These are phyloP conservation scores for Bubo bubo DNA, from an alignment of 2,113 vertebrate genomes.

Conservation along the genomic window DNA sequence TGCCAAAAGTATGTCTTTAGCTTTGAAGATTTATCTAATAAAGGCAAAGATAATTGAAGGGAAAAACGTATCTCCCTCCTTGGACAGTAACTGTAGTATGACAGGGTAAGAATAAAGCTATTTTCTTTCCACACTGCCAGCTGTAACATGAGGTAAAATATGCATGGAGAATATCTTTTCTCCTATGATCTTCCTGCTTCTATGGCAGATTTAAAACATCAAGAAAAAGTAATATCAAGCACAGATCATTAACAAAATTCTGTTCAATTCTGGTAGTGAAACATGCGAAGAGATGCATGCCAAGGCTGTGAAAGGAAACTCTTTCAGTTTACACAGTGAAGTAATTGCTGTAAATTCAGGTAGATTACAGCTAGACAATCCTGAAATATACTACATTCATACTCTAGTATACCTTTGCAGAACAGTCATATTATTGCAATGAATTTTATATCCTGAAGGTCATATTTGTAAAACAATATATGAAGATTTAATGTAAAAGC, in stretches of 20 bases:
- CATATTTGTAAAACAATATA: neutral
- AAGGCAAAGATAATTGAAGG: neutral
- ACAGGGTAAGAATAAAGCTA: neutral
- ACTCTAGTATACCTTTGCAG: neutral
- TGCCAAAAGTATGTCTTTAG: neutral
- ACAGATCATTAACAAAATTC: neutral
- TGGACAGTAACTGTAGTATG: neutral
- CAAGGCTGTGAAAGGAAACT: neutral
- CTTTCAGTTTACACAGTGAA: neutral
- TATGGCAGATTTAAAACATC: neutral
- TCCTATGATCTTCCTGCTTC: accelerated
- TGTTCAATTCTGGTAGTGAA: neutral
- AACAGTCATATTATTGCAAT: neutral
- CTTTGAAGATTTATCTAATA: neutral
- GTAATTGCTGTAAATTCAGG: neutral
- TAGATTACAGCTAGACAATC: neutral
- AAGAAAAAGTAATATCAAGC: neutral
- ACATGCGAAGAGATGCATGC: neutral
- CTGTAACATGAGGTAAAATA: neutral
- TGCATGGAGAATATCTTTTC: neutral
- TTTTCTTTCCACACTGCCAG: neutral
- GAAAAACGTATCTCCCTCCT: neutral
- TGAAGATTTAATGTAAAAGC: neutral
- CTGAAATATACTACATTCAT: neutral
- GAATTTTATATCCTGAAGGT: neutral